Percentiles rank a stretch among this genome's conserved stretches.
Evolutionary conservation across 2,113 vertebrate genomes (phyloP).

Genomic region (Corythornis vintsioides): DNA sequence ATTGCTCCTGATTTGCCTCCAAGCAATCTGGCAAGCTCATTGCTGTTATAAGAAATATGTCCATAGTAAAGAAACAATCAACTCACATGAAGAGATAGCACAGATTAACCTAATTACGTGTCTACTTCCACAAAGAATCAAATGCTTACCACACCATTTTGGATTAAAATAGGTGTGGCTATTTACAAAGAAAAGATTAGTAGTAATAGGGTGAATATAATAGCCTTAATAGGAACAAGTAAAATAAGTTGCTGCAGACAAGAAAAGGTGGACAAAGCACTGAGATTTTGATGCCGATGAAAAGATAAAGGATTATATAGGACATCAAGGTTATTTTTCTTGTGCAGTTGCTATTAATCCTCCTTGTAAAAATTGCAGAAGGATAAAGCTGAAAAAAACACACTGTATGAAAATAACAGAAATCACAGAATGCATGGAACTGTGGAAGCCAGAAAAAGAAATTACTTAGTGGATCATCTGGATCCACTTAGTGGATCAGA

Average conservation of each 20-base stretch:
- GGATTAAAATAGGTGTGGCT: constrained; percentile 93
- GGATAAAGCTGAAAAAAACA: background rate
- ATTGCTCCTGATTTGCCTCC: constrained; percentile 78
- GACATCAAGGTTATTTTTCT: constrained; percentile 72
- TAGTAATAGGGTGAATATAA: constrained; percentile 90
- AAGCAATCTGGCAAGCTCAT: constrained; percentile 82
- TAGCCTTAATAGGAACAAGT: constrained; percentile 88
- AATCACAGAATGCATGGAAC: background rate
- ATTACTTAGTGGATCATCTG: background rate
- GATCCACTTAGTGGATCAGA: constrained; percentile 3
- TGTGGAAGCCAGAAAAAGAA: background rate
- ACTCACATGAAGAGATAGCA: constrained; percentile 87
- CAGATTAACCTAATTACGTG: constrained; percentile 91
- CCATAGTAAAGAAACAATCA: constrained; percentile 88
- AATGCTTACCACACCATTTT: constrained; percentile 82
- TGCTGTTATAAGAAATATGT: constrained; percentile 86
- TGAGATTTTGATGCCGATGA: constrained; percentile 85
- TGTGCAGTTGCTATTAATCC: constrained; percentile 60
- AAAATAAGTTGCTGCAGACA: constrained; percentile 88
- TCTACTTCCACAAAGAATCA: constrained; percentile 90
- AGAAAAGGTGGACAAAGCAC: constrained; percentile 82
- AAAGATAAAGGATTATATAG: constrained; percentile 85
- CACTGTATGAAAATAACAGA: background rate
- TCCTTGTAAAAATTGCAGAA: constrained; percentile 37
- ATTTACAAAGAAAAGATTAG: constrained; percentile 94